Conservation (phyloP, 30 jellyfish, hydroid and myxozoan genomes). For the Cassiopea andromeda region DNA sequence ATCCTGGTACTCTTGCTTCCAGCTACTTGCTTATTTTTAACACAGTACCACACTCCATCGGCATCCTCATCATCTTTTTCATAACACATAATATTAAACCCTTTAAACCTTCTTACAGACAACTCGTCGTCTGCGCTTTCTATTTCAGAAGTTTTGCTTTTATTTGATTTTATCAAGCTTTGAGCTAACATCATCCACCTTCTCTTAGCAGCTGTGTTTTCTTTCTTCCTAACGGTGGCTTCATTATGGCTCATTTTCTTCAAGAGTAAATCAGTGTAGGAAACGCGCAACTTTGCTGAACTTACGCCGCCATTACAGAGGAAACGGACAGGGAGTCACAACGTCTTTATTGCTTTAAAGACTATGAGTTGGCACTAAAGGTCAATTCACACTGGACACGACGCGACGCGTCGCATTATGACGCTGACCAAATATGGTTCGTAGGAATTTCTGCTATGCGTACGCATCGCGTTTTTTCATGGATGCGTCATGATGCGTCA, state of each 20-base stretch:
- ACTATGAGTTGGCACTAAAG: too few species aligned
- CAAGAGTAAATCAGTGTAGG: neutral
- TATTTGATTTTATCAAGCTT: constrained; percentile 29
- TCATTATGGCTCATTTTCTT: neutral
- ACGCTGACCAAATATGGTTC: too few species aligned
- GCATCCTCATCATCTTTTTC: constrained; percentile 8
- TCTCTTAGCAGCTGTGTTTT: constrained; percentile 38
- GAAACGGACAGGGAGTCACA: too few species aligned
- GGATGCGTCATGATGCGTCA: too few species aligned
- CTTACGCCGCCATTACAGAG: too few species aligned
- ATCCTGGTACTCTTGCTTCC: neutral
- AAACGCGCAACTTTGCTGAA: too few species aligned
- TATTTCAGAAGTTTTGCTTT: neutral
- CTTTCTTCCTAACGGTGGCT: neutral
- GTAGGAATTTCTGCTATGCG: too few species aligned
- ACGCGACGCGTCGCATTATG: too few species aligned
- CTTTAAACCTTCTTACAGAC: constrained; percentile 67
- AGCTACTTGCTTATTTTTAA: neutral
- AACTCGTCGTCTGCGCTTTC: neutral
- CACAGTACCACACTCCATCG: constrained; percentile 18
- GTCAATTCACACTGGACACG: too few species aligned
- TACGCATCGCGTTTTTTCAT: too few species aligned
- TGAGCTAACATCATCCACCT: constrained; percentile 69
- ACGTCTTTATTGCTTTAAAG: too few species aligned
- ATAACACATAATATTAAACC: constrained; percentile 31